Base-by-base conservation (phyloP, 2,888 invertebrate genomes). In the Calliopum simillimum region DNA sequence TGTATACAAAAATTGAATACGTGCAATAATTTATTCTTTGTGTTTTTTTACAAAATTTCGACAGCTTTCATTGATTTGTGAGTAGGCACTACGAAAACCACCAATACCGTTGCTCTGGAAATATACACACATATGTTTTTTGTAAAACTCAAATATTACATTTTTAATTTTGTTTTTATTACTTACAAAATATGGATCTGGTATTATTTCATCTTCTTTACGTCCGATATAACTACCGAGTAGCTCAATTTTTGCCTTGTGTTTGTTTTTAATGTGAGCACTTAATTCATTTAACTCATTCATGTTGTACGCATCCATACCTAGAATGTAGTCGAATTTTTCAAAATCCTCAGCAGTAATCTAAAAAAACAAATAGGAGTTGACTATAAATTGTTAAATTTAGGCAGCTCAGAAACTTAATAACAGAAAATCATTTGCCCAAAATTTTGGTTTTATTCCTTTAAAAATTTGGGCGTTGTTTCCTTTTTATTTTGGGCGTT, bases 281-380 rank as follows among this genome's bases (percentile, higher is more conserved):
- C 62, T 75, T 77, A 88, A 87, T 65, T 87, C 85, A 53, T 89
- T 88, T 51, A 95, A 85, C 75, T 91, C 90, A 13, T 81, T 82
- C 82, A 97, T 92, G 81, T 97, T 98, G 14, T 89, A 89, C 68
- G 94, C 89, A 84, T 98, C 98, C 97, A 98, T 98, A 14, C 96
- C 97, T 87, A 98, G 94, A 76, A 98, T 96, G 84, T 90, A 94
- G 85, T 97, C 93, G 86, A 91, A 97, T 19, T 89, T 85, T 14
- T 89, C 84, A 79, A 94, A 97, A 82, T 98, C 97, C 8, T 88
- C 87, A 49, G 87, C 77, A 2, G 87, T 88, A 66, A 97, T 89
- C 94, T 97, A 83, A 16, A 69, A 49, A 49, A 33, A 33, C 1
- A 3, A 3, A 4, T 25, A 6, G 4, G 4, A n/a, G n/a, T n/a